A percentile compares a stretch with the other conserved stretches of the same genome.
phyloP scores from a whole-genome alignment of 2,113 vertebrate genomes.

The Leuciscus idus region DNA sequence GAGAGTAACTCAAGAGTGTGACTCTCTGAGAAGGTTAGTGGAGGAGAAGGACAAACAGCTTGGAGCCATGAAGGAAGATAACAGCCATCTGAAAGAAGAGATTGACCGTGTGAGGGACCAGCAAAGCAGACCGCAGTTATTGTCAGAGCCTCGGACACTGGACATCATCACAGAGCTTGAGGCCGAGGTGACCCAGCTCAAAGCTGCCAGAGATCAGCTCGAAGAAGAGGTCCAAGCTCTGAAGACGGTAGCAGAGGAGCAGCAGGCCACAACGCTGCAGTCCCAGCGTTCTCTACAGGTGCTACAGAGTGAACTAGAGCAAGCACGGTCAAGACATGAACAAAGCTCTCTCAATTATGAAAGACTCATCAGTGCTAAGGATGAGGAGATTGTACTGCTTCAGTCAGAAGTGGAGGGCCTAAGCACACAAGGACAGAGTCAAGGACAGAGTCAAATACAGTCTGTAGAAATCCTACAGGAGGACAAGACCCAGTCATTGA shows the following conservation, averaged over 20 bases:
- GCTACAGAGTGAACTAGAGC: constrained; percentile 86
- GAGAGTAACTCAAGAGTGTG: constrained; percentile 69
- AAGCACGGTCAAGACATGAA: constrained; percentile 82
- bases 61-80: constrained; percentile 94
- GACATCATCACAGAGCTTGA: constrained; percentile 91
- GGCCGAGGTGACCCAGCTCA: constrained; percentile 87
- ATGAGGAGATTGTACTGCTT: constrained; percentile 85
- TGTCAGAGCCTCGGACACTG: constrained; percentile 83
- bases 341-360: constrained; percentile 85
- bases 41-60: constrained; percentile 92
- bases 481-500: constrained; percentile 86
- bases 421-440: constrained; percentile 74
- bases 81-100: constrained; percentile 95
- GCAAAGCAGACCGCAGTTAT: constrained; percentile 79
- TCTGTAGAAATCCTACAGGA: constrained; percentile 85
- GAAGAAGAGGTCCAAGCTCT: constrained; percentile 83
- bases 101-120: constrained; percentile 90
- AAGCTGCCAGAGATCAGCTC: constrained; percentile 74
- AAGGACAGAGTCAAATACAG: constrained; percentile 73
- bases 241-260: constrained; percentile 83
- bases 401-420: constrained; percentile 82
- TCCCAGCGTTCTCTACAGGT: constrained; percentile 84
- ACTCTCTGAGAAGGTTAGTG: constrained; percentile 76
- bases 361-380: constrained; percentile 83
- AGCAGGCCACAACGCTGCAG: constrained; percentile 77